Conservation (phyloP, 1,140 invertebrate genomes). For the Drosophila subpulchrella region DNA sequence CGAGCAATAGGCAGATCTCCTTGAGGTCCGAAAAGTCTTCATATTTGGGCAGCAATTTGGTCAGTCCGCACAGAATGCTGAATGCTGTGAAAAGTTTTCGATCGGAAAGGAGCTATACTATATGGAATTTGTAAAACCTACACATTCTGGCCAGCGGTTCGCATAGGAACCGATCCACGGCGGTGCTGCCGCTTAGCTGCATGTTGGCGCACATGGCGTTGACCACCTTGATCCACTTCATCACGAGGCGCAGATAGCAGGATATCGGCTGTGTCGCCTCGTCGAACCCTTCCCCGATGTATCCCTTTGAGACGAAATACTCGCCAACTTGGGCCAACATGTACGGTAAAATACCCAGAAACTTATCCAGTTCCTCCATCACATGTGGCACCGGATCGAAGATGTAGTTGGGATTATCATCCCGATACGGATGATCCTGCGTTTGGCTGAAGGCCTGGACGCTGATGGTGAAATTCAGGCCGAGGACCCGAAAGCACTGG, state of each 20-base stretch:
- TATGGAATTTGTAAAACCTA: background rate
- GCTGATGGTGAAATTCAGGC: constrained; percentile 44
- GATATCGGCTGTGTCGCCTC: constrained; percentile 36
- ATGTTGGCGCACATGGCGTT: constrained; percentile 13
- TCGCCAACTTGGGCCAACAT: constrained; percentile 6
- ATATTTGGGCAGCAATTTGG: constrained; percentile 32
- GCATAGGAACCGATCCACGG: constrained; percentile 26
- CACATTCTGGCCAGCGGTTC: constrained; percentile 62
- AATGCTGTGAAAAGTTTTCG: constrained; percentile 14
- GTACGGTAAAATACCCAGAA: constrained; percentile 28
- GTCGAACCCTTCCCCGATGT: constrained; percentile 4
- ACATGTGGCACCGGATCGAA: constrained; percentile 29
- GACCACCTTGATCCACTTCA: constrained; percentile 44
- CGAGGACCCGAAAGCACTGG: constrained; percentile 54
- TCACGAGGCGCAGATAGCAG: constrained; percentile 43
- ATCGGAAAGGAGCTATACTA: too few relatives aligned
- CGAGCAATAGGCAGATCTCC: constrained; percentile 32
- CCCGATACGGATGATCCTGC: constrained; percentile 40
- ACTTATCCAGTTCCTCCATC: constrained; percentile 33
- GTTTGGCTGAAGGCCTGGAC: constrained; percentile 25
- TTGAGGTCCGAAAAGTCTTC: constrained; percentile 9
- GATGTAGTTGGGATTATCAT: constrained; percentile 52
- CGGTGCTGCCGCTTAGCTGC: background rate
- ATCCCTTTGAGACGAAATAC: background rate
- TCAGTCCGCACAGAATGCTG: constrained; percentile 44